Base-by-base conservation (phyloP, 2,888 invertebrate genomes). In the Xestoiulus laeticollis region DNA sequence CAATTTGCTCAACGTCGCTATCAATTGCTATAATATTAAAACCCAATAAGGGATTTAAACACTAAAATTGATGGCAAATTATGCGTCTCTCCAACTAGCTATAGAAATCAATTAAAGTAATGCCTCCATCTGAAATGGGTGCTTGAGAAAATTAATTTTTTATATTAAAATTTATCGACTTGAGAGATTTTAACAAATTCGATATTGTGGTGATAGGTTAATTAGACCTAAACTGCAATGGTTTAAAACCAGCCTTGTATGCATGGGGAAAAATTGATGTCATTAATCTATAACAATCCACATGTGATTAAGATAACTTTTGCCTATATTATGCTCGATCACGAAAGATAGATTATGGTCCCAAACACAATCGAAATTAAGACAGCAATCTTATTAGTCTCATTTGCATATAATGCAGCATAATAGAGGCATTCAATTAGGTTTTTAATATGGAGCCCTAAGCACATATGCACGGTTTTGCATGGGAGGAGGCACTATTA, bases 51-150 rank as follows among this genome's bases (percentile, higher is more conserved):
- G 82, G 32, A 82, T 82, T 30, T 30, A 82, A 82, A 82, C 82
- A 32, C 82, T 32, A 82, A 82, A 26, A 82, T 32, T 82, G 82
- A 14, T 82, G 26, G 82, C 12, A 82, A 82, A 82, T 82, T 82
- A 19, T 32, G 32, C 32, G 4, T 82, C 82, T 82, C 32, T 82
- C 12, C 82, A 5, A 5, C 3, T 12, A 82, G 22, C 26, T 14
- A n/a, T 14, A 82, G 32, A 82, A 82, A 82, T 82, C 82, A 82
- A 82, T 82, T 82, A 82, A 82, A 82, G 32, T 82, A 26, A 82
- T 82, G 82, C 32, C 82, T 38, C 4, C 4, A 38, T 38, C 38
- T 38, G 38, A 5, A 38, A 38, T 38, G 48, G 48, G 48, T 48
- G 48, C 12, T 48, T 3, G 48, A 10, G 48, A 48, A 48, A 48